Percentiles rank a stretch among this genome's conserved stretches.
Conservation (phyloP, 1,140 invertebrate genomes). For the Drosophila mayri region DNA sequence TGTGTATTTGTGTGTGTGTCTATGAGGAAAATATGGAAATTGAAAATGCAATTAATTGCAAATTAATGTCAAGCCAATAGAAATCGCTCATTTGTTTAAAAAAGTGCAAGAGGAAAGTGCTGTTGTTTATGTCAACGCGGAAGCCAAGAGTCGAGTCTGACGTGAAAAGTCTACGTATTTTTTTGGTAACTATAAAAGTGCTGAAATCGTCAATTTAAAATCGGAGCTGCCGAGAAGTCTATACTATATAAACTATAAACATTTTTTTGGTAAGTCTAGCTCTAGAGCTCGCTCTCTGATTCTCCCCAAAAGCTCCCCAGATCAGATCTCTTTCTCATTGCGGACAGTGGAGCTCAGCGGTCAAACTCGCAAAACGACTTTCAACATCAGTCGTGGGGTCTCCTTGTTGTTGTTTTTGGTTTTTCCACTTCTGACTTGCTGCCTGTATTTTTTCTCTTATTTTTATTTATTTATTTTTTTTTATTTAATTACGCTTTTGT, state of each 20-base stretch:
- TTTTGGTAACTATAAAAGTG: slow-evolving; percentile 47
- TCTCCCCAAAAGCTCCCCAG: slow-evolving; percentile 9
- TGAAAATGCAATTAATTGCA: slow-evolving; percentile 58
- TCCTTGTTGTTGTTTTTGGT: slow-evolving; percentile 27
- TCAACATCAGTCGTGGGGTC: slow-evolving; percentile 72
- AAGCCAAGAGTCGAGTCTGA: slow-evolving; percentile 41
- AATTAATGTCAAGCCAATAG: slow-evolving; percentile 54
- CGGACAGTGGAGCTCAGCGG: slow-evolving; percentile 36
- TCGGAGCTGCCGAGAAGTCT: slow-evolving; percentile 47
- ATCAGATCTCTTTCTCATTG: slow-evolving; percentile 20
- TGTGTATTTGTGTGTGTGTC: slow-evolving; percentile 13
- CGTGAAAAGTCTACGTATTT: slow-evolving; percentile 20
- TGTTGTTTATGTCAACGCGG: slow-evolving; percentile 32
- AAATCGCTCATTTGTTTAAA: slow-evolving; percentile 56
- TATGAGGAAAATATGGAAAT: slow-evolving; percentile 40
- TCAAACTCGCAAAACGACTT: slow-evolving; percentile 84
- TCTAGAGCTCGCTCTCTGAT: background rate
- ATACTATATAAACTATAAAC: slow-evolving; percentile 44
- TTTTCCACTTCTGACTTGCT: slow-evolving; percentile 43
- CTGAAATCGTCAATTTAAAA: slow-evolving; percentile 55
- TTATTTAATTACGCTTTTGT: slow-evolving; percentile 73
- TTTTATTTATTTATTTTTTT: slow-evolving; percentile 12
- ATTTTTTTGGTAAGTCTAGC: slow-evolving; percentile 48
- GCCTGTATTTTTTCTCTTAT: slow-evolving; percentile 19
- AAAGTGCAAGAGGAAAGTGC: slow-evolving; percentile 55